A percentile compares a stretch with the other conserved stretches of the same genome.
Conservation (phyloP, 2,888 invertebrate genomes). For the Rotaria macrura region DNA sequence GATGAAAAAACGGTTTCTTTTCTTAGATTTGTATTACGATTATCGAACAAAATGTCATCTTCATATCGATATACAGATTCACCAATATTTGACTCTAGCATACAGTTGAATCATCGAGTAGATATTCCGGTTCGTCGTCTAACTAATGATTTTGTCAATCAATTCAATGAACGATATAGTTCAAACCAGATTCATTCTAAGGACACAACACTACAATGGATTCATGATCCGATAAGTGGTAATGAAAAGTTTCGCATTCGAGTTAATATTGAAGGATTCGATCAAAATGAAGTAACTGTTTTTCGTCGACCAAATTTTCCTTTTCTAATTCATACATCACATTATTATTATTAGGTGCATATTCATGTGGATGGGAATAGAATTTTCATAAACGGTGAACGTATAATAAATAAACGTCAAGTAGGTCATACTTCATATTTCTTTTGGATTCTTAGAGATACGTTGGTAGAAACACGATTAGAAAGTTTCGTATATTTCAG, state of each 20-base stretch:
- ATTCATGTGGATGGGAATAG: neutral
- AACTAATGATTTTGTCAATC: neutral
- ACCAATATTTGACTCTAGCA: too few relatives aligned
- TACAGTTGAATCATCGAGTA: neutral
- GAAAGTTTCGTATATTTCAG: neutral
- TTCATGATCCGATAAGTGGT: neutral
- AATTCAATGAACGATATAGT: too few relatives aligned
- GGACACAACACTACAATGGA: neutral
- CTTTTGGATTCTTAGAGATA: too few relatives aligned
- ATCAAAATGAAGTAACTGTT: neutral
- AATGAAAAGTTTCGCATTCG: neutral
- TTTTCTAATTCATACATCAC: neutral
- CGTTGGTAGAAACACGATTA: too few relatives aligned
- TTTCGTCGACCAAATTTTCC: too few relatives aligned
- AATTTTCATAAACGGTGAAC: neutral
- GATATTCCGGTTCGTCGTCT: neutral
- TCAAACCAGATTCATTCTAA: neutral
- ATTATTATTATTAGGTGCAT: neutral
- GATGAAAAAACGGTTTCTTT: neutral
- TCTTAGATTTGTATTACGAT: neutral
- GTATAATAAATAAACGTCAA: neutral
- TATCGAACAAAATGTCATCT: neutral
- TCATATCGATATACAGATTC: too few relatives aligned
- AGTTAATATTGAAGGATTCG: neutral
- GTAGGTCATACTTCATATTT: neutral